Evolutionary conservation across 2,797 vertebrate species (phyloP).

Genomic region (Hippopotamyrus pictus): DNA sequence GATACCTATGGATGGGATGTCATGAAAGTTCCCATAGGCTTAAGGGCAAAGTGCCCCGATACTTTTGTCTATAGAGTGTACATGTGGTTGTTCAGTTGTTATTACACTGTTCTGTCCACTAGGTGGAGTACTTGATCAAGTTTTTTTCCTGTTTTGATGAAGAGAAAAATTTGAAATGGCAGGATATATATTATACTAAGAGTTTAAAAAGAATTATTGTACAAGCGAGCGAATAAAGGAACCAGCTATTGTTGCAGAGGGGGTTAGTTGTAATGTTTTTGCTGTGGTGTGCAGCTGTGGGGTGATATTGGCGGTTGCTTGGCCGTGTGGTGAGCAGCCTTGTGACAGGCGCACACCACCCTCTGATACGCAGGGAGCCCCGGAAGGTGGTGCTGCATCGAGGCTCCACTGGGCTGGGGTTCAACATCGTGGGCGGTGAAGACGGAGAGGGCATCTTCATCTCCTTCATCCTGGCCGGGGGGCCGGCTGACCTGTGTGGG

Average conservation of each 20-base stretch:
- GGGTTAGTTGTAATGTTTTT: neutral
- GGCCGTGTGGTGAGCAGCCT: neutral
- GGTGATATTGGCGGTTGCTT: neutral
- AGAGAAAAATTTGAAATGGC: neutral
- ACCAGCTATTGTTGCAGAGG: neutral
- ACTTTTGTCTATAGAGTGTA: neutral
- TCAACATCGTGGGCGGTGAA: constrained; percentile 97
- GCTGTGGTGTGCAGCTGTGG: neutral
- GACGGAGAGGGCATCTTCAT: constrained; percentile 98
- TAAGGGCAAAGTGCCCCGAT: neutral
- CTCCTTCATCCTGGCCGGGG: constrained; percentile 93
- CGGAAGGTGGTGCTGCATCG: constrained; percentile 89
- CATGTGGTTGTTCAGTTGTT: neutral
- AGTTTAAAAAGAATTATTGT: neutral
- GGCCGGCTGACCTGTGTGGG: constrained; percentile 91
- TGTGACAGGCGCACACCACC: neutral
- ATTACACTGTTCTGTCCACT: constrained; percentile 20
- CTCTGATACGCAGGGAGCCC: constrained; percentile 66
- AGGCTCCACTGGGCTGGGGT: constrained; percentile 89
- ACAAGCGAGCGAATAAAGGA: neutral
- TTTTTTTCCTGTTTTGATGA: neutral
- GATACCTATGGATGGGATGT: neutral
- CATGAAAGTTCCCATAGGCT: neutral
- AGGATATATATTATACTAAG: neutral
- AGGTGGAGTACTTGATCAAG: constrained; percentile 24